Conservation (phyloP, 2,113 vertebrate genomes). For the Rhinoderma darwinii region DNA sequence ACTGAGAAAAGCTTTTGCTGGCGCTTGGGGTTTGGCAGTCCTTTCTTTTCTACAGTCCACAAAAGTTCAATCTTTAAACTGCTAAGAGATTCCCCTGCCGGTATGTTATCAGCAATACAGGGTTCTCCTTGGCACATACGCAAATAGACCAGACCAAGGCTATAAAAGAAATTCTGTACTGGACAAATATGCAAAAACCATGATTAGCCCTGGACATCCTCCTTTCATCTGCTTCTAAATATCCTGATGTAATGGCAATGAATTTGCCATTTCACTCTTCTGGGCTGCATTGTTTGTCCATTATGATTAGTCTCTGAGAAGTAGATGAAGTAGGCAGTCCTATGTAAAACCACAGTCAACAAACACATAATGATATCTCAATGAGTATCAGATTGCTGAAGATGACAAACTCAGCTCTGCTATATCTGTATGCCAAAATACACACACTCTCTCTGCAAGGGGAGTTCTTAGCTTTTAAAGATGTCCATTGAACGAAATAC, state of each 20-base stretch:
- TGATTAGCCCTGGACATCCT: background rate
- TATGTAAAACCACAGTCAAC: background rate
- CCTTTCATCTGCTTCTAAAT: background rate
- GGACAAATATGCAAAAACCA: background rate
- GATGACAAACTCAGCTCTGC: background rate
- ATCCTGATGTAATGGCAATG: background rate
- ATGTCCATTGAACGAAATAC: background rate
- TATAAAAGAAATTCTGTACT: conserved; percentile 22
- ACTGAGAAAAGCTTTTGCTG: conserved; percentile 73
- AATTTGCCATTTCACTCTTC: background rate
- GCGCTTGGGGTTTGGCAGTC: conserved; percentile 74
- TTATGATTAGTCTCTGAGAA: background rate
- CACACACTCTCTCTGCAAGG: too few relatives aligned
- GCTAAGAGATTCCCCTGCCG: conserved; percentile 78
- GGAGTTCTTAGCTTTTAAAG: too few relatives aligned
- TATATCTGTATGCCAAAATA: background rate
- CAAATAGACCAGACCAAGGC: background rate
- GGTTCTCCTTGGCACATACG: conserved; percentile 66
- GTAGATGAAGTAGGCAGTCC: background rate
- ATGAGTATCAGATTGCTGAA: background rate
- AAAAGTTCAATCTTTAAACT: conserved; percentile 70
- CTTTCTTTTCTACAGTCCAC: conserved; percentile 67
- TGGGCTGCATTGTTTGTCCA: background rate
- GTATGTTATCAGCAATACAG: conserved; percentile 81
- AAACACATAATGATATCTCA: background rate